Base-by-base conservation (phyloP, 2,113 vertebrate species). In the Steatornis caripensis region DNA sequence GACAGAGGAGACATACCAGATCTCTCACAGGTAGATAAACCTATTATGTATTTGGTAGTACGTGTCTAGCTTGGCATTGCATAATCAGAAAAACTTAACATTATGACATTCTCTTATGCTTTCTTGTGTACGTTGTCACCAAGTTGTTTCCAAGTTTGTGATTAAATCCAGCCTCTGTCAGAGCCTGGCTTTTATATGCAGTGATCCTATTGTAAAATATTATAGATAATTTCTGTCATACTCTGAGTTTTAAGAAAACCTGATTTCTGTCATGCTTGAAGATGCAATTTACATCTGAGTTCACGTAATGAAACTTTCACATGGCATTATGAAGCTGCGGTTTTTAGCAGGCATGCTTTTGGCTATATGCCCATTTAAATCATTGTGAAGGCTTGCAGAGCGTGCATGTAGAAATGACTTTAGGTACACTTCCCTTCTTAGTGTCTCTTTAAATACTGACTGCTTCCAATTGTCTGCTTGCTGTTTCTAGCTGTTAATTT, bases 1-100 rank as follows among this genome's bases (percentile, higher is more conserved):
- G 99, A 99, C 97, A 99, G 99, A 98, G 99, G 99, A 85, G 99
- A 99, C 97, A 99, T 99, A 96, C 99, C 99, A 96, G 99, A 99
- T 94, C 98, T 99, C 96, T 99, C 99, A 88, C 99, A 99, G 99
- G 99, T 99, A 98, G 98, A 89, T 94, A 77, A 94, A 82, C 70
- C 34, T 77, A 86, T 96, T 92, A 37, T 32, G 37, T 58, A 54
- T 90, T 84, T 95, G 69, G 32, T 36, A 30, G 34, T 71, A 36
- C 84, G 11, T 57, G 86, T 91, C 75, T 82, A 12, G 3, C 89
- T 61, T 15, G 72, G 49, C 30, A 9, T 88, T 93, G 74, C 37
- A 29, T 91, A 89, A 94, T 70, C 23, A 70, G 72, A 70, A 95
- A 45, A 77, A 54, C 34, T 77, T 91, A 53, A n/a, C 51, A 41